Conservation (phyloP, 1,140 invertebrate genomes). For the Drosophila ficusphila region DNA sequence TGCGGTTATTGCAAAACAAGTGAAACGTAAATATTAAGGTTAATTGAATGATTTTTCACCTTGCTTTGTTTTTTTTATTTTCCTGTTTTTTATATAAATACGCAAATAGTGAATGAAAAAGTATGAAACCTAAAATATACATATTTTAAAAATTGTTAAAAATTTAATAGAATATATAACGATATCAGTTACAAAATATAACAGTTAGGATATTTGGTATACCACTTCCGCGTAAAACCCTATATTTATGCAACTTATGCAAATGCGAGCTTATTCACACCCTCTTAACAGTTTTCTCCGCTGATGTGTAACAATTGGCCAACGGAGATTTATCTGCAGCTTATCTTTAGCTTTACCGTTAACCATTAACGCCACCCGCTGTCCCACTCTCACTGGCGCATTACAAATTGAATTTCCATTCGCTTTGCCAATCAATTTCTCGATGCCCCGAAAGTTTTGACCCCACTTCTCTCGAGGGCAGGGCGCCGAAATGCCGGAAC, state of each 20-base stretch:
- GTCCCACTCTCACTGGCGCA: constrained; percentile 8
- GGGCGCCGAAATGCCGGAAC: constrained; percentile 72
- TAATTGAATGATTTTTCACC: too few species aligned
- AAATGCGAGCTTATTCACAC: constrained; percentile 24
- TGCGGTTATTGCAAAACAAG: background rate
- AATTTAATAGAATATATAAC: too few species aligned
- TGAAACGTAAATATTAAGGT: too few species aligned
- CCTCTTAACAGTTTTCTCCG: constrained; percentile 24
- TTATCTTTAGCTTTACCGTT: constrained; percentile 21
- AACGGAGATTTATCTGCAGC: constrained; percentile 21
- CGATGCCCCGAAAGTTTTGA: constrained; percentile 43
- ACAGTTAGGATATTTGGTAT: background rate
- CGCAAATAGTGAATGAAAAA: too few species aligned
- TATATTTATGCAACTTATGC: constrained; percentile 30
- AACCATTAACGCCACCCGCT: constrained; percentile 15
- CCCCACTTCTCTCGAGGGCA: constrained; percentile 42
- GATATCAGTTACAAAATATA: too few species aligned
- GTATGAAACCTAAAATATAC: too few species aligned
- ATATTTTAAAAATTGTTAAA: background rate
- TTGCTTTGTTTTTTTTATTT: too few species aligned
- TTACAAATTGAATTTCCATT: constrained; percentile 77
- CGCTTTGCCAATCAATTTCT: constrained; percentile 74
- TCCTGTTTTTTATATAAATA: too few species aligned
- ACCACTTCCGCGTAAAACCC: background rate
- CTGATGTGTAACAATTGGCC: constrained; percentile 33